A percentile compares a stretch with the other conserved stretches of the same genome.
Conservation (phyloP, 2,113 vertebrate species). For the Ochotona princeps region DNA sequence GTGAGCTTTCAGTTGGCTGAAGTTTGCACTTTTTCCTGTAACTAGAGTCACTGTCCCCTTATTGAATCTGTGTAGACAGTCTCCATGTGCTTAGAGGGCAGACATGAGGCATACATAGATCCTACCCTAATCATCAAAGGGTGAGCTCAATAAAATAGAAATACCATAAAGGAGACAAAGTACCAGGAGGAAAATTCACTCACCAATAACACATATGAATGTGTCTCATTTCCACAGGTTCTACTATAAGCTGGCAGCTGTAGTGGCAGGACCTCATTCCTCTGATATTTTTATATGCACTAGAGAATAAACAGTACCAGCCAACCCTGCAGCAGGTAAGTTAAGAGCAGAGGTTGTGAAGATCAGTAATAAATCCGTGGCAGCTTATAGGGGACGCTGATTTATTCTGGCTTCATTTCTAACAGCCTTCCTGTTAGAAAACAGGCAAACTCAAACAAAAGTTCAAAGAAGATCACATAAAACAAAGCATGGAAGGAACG, state of each 20-base stretch:
- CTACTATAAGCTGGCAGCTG: neutral
- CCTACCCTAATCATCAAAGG: neutral
- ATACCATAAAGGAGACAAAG: conserved; percentile 5
- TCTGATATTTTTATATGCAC: neutral
- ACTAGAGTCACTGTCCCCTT: neutral
- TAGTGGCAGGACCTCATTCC: neutral
- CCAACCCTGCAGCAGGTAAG: neutral
- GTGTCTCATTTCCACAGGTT: conserved; percentile 14
- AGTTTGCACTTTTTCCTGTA: neutral
- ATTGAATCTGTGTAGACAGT: neutral
- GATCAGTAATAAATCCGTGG: neutral
- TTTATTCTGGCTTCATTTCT: conserved; percentile 45
- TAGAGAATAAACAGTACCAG: neutral
- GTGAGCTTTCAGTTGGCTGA: neutral
- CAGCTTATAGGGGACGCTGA: neutral
- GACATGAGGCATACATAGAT: neutral
- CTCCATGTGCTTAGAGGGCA: neutral
- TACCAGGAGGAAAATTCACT: conserved; percentile 43
- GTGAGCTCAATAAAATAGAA: neutral
- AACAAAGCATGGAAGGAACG: neutral
- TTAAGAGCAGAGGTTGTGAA: neutral
- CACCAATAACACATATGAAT: conserved; percentile 28
- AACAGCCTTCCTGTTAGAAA: conserved; percentile 29
- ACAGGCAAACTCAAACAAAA: neutral
- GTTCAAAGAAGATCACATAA: neutral